Percentiles rank a stretch among this genome's conserved stretches.
These are phyloP conservation scores for Zoanthus sociatus DNA, from an alignment of 92 coral and sea anemone genomes.

Conservation along the genomic window DNA sequence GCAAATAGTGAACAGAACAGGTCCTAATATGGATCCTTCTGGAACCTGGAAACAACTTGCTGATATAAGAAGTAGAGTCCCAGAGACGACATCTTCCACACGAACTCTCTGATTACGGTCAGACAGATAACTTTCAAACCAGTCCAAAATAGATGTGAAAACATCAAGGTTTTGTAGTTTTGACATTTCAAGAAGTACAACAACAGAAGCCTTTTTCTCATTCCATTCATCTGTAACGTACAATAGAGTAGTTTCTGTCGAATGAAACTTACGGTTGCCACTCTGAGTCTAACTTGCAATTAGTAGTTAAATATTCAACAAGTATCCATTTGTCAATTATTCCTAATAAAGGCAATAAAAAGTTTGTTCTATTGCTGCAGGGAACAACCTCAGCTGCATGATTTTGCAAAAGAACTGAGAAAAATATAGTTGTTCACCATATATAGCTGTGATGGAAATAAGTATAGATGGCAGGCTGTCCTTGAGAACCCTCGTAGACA, in stretches of 20 bases:
- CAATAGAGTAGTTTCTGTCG: conserved; percentile 56
- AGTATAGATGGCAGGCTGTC: neutral
- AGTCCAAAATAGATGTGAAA: conserved; percentile 27
- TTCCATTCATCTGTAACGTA: conserved; percentile 51
- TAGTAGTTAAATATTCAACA: conserved; percentile 39
- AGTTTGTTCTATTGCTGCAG: conserved; percentile 42
- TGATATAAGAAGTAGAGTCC: no score
- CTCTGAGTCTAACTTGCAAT: conserved; percentile 50
- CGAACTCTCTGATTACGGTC: conserved; percentile 42
- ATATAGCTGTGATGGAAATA: neutral
- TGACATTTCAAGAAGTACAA: conserved; percentile 11
- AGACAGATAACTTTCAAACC: conserved; percentile 28
- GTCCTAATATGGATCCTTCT: no score
- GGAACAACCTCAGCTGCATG: conserved; percentile 34
- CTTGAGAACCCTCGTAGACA: neutral
- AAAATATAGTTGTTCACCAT: neutral
- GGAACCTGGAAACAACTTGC: no score
- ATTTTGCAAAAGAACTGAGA: no score
- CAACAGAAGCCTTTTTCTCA: conserved; percentile 38
- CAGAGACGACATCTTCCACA: conserved; percentile 29
- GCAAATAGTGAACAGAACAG: no score
- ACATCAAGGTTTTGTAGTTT: conserved; percentile 23
- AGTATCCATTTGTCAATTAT: conserved; percentile 56
- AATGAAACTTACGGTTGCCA: conserved; percentile 43
- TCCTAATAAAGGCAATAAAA: conserved; percentile 43